These are phyloP conservation scores for Antheraea pernyi DNA, from an alignment of 1,140 invertebrate species.

Conservation along the genomic window DNA sequence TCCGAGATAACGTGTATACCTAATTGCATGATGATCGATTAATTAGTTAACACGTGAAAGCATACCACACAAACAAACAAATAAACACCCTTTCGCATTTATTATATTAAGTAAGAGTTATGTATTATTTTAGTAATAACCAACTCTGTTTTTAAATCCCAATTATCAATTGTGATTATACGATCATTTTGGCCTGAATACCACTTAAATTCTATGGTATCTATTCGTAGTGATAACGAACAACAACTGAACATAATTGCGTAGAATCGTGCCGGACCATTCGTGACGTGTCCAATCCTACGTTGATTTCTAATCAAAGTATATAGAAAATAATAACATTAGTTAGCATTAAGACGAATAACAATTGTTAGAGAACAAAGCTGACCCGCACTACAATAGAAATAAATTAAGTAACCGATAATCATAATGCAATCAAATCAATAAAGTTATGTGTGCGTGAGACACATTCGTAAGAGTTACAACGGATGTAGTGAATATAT, in stretches of 20 bases:
- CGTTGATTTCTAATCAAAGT: slow-evolving; percentile 43
- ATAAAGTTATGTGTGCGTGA: slow-evolving; percentile 18
- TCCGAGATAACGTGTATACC: too few species aligned
- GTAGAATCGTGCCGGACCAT: slow-evolving; percentile 35
- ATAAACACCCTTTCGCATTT: too few species aligned
- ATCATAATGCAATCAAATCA: slow-evolving; percentile 24
- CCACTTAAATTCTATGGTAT: background rate
- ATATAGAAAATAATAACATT: slow-evolving; percentile 39
- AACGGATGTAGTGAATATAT: slow-evolving; percentile 10
- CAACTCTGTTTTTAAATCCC: too few species aligned
- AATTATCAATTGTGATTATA: background rate
- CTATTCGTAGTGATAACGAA: background rate
- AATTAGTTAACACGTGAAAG: too few species aligned
- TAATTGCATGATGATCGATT: too few species aligned
- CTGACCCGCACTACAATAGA: slow-evolving; percentile 15
- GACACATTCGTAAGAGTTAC: slow-evolving; percentile 16
- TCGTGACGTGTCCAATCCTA: slow-evolving; percentile 41
- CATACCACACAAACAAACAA: too few species aligned
- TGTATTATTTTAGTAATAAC: too few species aligned
- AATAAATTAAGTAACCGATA: slow-evolving; percentile 26
- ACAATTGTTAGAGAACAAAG: slow-evolving; percentile 27
- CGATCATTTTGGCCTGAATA: background rate
- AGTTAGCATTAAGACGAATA: slow-evolving; percentile 26
- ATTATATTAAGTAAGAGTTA: too few species aligned
- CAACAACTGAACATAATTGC: background rate